Base-by-base conservation (phyloP, 35 echinoderm and acorn worm genomes). In the Stichopus chloronotus region DNA sequence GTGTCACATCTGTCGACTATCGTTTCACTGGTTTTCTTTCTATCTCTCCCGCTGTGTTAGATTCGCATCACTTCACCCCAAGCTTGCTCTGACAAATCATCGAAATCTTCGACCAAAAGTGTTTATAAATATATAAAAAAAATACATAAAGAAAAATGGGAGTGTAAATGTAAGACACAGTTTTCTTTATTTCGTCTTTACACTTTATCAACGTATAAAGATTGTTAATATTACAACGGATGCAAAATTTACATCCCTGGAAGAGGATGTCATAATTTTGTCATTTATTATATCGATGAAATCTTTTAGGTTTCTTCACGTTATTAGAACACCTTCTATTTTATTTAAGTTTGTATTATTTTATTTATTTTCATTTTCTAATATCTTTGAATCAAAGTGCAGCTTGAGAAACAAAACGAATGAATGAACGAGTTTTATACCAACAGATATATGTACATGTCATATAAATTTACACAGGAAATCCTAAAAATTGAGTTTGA, bases 161-260 rank as follows among this genome's bases (percentile, higher is more conserved):
- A 3, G 30, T 43, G 30, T 43, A 43, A 43, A 43, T 43, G 30
- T 43, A 43, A 43, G 30, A 43, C 30, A 43, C 30, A 43, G 30
- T 43, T 43, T 43, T 43, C 30, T 43, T 43, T 43, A 43, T 43
- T 43, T 43, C 30, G 30, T 43, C 30, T 43, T 43, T 43, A 43
- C 30, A 43, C 30, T 43, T 43, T 3, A 43, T 43, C 30, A 43
- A 43, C 30, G 30, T 43, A 43, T 43, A 43, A 43, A 14, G 69
- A 74, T 74, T 74, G 69, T 74, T 74, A 74, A 74, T 74, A 74
- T 74, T 74, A 74, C 69, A 74, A 74, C 69, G 69, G 69, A 19
- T 20, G 2, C 13, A n/a, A 43, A 43, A 20, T 74, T 74, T 74
- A 74, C 22, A 74, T 74, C 69, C 19, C 30, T 74, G 2, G 19